Evolutionary conservation across 2,797 vertebrate species (phyloP).

Genomic region (Mergus octosetaceus): DNA sequence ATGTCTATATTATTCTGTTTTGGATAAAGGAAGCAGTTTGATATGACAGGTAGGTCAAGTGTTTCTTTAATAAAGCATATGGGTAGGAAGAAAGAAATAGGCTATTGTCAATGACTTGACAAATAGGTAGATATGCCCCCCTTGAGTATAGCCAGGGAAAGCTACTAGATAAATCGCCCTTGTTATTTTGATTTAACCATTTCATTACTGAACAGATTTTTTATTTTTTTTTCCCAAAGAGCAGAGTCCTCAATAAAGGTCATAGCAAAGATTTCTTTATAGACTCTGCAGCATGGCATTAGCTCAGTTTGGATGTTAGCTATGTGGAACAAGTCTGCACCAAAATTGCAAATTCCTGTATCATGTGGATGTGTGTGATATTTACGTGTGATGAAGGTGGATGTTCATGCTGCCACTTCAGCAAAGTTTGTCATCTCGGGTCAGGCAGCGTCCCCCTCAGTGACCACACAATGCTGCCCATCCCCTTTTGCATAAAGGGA

Average conservation of each 20-base stretch:
- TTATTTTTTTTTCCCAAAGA: background rate
- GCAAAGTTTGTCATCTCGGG: background rate
- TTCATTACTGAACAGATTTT: conserved; percentile 56
- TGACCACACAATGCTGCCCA: background rate
- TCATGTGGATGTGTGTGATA: rapidly evolving
- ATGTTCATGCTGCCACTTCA: background rate
- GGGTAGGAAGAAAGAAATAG: conserved; percentile 79
- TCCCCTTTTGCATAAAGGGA: background rate
- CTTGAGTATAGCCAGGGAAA: conserved; percentile 76
- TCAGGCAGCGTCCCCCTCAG: background rate
- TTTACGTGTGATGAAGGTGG: too few relatives aligned
- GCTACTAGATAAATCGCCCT: conserved; percentile 80
- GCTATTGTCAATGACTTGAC: conserved; percentile 82
- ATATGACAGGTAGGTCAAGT: conserved; percentile 91
- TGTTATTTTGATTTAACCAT: conserved; percentile 84
- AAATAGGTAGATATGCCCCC: conserved; percentile 84
- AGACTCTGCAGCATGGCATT: rapidly evolving
- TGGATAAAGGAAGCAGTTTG: conserved; percentile 92
- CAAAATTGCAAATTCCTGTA: background rate
- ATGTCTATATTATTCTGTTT: conserved; percentile 88
- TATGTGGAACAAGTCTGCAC: background rate
- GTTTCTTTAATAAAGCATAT: conserved; percentile 91
- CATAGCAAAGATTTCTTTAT: background rate
- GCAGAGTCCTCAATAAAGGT: background rate
- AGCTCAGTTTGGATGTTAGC: background rate